Base-by-base conservation (phyloP, 2,888 invertebrate genomes). In the Lampropteryx suffumata region DNA sequence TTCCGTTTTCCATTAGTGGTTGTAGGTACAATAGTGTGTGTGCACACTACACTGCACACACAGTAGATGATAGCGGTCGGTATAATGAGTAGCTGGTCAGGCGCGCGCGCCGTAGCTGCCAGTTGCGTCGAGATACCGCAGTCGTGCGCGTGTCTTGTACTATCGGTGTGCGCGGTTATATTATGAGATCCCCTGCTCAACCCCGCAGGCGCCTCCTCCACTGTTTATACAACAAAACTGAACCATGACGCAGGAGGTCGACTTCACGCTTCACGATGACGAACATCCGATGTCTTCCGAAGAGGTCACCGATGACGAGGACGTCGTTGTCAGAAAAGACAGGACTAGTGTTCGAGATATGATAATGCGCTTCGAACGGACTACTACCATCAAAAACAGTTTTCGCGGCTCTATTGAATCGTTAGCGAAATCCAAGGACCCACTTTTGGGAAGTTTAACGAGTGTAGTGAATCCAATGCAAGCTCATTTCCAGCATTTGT, bases 181-280 rank as follows among this genome's bases (percentile, higher is more conserved):
- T 79, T 84, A 88, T 89, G 89, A 77, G 68, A 72, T 65, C 79
- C 78, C 66, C 69, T 72, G 69, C 65, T 58, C 71, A 66, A 56
- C 65, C 65, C 62, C 71, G 74, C 69, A 71, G 73, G 77, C 71
- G 73, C 67, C 76, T 78, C 76, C 79, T 78, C 71, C 75, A 79
- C 73, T 65, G 61, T 64, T 67, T 66, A 70, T 58, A 64, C 67
- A 64, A 61, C 55, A 68, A 65, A 71, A 65, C 65, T 58, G 60
- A 77, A 73, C 67, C 63, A 90, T 89, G 86, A 88, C 87, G 67
- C 84, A 84, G 64, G 88, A 88, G 61, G 82, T 87, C 52, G 64
- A 77, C 53, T 76, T 72, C 69, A 69, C 73, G 26, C 75, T 76
- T 51, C 69, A 80, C 45, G 76, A 81, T 43, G 78, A 82, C 53